Evolutionary conservation across 2,113 vertebrate genomes (phyloP), one percentile per base, ranked within the genome.

Genomic region (Columba janthina): DNA sequence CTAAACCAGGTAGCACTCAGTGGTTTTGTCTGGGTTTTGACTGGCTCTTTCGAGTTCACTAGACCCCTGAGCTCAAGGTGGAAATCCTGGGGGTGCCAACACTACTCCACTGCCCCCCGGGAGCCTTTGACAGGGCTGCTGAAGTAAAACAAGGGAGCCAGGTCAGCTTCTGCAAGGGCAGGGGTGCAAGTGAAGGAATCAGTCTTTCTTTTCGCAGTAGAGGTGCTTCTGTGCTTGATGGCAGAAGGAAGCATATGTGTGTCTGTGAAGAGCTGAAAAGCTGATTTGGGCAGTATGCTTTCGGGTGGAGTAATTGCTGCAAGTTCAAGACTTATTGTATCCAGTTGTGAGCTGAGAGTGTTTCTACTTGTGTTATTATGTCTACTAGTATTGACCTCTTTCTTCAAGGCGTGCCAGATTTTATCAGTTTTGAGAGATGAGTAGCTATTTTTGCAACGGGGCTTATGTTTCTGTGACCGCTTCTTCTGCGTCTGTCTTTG

Each of bases 81-180:
- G 76, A 74, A 86, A 85, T 15, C 20, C 62, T 42, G 46, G 70
- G 71, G 17, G 13, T 70, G 62, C 71, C 60, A 83, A 28, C 6
- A 10, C 28, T 58, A 44, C 6, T 31, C 62, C 0, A 1, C 3
- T 17, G 9, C 44, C 91, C 4, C 28, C 7, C 0, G 0, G 8
- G 31, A 88, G 29, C 51, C 34, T 53, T 28, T 44, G 78, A n/a
- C 67, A 88, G 50, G 46, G 57, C 74, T 36, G n/a, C 42, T 28
- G 62, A n/a, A 24, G 36, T 17, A 6, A 0, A 0, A 0, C n/a
- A 34, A 10, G 6, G 38, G 3, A 70, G 48, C 26, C 22, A n/a
- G 25, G 17, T 18, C 2, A 7, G 22, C 58, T 62, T 46, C 85
- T 88, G 71, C 60, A 51, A n/a, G 15, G 20, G 25, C 28, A 57